Conservation (phyloP, 23 tunicate species). For the Clavelina lepadiformis region DNA sequence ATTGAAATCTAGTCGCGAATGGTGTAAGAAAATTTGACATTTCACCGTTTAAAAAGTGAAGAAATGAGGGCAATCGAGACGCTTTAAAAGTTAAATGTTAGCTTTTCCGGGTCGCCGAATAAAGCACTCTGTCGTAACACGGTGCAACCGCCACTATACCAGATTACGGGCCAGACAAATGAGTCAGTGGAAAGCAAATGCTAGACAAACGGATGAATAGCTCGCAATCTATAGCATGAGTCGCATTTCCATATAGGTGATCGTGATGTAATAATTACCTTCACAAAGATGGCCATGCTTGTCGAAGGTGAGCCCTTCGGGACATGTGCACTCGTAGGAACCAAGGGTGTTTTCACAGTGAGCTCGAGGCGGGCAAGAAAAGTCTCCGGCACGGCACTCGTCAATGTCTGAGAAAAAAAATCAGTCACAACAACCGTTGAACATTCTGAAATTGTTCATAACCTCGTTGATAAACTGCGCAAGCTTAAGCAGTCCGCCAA, state of each 20-base stretch:
- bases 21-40: too few relatives aligned
- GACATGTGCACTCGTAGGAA: constrained; percentile 67
- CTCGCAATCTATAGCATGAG: not conserved
- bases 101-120: too few relatives aligned
- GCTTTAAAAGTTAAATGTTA: too few relatives aligned
- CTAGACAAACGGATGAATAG: not conserved
- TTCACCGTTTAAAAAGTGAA: too few relatives aligned
- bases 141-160: too few relatives aligned
- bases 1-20: too few relatives aligned
- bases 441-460: not conserved
- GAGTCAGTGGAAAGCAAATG: too few relatives aligned
- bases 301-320: constrained; percentile 38
- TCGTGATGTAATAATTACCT: constrained; percentile 24
- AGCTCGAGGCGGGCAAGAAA: constrained; percentile 60
- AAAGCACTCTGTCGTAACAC: too few relatives aligned
- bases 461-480: not conserved
- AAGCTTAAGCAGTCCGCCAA: too few relatives aligned
- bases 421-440: too few relatives aligned
- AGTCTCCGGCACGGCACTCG: constrained; percentile 84
- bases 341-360: constrained; percentile 71
- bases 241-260: not conserved
- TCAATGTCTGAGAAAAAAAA: constrained; percentile 70
- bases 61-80: too few relatives aligned
- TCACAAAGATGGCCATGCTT: constrained; percentile 20
- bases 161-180: too few relatives aligned